Conservation (phyloP, 2,888 invertebrate species). For the Drosophila neonasuta region DNA sequence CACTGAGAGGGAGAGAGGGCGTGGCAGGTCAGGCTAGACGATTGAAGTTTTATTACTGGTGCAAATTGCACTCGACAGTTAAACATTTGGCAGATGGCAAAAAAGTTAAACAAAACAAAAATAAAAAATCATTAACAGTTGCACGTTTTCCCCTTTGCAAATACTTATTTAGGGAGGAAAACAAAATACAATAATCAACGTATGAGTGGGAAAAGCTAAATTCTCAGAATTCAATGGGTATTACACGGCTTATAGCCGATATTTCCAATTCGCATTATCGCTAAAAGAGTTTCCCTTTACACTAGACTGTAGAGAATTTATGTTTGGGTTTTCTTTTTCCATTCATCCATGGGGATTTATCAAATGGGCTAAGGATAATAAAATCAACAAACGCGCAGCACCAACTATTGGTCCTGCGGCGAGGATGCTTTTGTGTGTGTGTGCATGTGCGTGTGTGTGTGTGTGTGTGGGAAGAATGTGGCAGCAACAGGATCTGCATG, state of each 20-base stretch:
- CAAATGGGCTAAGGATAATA: conserved; percentile 10
- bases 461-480: background rate
- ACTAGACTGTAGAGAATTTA: background rate
- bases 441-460: background rate
- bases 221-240: background rate
- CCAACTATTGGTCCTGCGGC: background rate
- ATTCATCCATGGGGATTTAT: conserved; percentile 4
- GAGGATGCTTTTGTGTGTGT: background rate
- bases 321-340: conserved; percentile 2
- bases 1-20: conserved; percentile 24
- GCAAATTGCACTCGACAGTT: conserved; percentile 32
- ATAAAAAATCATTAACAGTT: background rate
- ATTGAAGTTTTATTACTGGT: conserved; percentile 17
- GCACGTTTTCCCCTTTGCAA: background rate
- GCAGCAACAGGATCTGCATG: conserved; percentile 12
- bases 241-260: background rate
- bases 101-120: background rate
- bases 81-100: conserved; percentile 1
- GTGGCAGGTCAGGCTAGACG: conserved; percentile 41
- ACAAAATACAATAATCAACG: background rate
- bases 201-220: background rate
- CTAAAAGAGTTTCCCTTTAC: background rate
- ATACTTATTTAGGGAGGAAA: background rate
- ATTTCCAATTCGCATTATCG: background rate
- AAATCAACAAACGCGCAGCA: conserved; percentile 2